phyloP scores from a whole-genome alignment of 2,113 vertebrate species.

The Menura novaehollandiae region DNA sequence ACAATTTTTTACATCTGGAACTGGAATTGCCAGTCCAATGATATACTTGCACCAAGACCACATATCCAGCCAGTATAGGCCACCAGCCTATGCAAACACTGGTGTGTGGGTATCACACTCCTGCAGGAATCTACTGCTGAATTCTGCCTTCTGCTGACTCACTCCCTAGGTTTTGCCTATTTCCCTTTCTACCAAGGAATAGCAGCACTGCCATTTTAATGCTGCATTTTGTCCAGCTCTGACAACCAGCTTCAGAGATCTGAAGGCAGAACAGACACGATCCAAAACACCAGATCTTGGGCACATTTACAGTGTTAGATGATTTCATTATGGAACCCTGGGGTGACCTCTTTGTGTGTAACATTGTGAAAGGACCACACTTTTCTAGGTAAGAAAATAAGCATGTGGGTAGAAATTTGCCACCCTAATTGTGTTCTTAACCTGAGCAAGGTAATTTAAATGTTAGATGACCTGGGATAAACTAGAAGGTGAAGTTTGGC shows the following conservation, averaged over 20 bases:
- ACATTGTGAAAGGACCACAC: not conserved
- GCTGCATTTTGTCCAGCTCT: not conserved
- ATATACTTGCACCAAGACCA: not conserved
- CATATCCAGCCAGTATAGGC: not conserved
- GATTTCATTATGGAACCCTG: not conserved
- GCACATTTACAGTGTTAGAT: not conserved
- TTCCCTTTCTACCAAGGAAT: not conserved
- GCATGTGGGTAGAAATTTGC: not conserved
- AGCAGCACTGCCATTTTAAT: not conserved
- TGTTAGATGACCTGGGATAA: not conserved
- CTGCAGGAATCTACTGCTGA: not conserved
- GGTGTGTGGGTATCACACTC: not conserved
- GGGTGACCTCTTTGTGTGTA: not conserved
- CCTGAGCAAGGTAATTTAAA: not conserved
- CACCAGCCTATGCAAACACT: not conserved
- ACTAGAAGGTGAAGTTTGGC: not conserved
- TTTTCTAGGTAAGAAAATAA: not conserved
- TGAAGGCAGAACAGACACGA: not conserved
- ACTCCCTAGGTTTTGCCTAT: not conserved
- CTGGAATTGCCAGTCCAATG: not conserved
- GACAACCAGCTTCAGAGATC: not conserved
- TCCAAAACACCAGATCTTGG: not conserved
- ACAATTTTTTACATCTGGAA: not conserved
- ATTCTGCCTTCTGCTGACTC: not conserved
- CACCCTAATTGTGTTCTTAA: not conserved